Evolutionary conservation across 2,113 vertebrate species (phyloP).

Genomic region (Dipodomys spectabilis): DNA sequence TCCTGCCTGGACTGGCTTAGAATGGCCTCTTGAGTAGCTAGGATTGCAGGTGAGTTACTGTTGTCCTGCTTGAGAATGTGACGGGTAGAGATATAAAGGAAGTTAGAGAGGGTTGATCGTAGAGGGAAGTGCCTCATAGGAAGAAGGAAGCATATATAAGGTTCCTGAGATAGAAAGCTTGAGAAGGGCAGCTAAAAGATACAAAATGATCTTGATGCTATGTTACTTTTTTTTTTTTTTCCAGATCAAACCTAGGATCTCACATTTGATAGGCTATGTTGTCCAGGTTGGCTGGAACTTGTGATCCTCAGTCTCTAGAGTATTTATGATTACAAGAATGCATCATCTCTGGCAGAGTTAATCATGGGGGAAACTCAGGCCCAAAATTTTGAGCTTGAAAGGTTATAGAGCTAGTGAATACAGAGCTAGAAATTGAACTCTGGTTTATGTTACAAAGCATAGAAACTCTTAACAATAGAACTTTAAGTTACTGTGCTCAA

Average conservation of each 20-base stretch:
- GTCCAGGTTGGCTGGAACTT: not conserved
- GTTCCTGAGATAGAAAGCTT: not conserved
- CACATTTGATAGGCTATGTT: not conserved
- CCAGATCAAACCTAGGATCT: not conserved
- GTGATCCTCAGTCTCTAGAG: not conserved
- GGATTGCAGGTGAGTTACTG: no score
- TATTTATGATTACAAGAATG: not conserved
- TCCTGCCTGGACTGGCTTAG: no score
- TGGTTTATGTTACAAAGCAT: not conserved
- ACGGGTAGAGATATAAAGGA: not conserved
- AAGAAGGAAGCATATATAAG: not conserved
- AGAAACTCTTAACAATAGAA: not conserved
- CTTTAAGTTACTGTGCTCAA: not conserved
- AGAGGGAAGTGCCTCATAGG: not conserved
- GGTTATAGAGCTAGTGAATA: not conserved
- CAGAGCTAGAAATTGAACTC: constrained; percentile 22
- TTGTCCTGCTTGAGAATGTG: not conserved
- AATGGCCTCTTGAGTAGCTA: no score
- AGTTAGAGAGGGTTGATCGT: not conserved
- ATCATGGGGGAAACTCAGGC: not conserved
- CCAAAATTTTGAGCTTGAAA: not conserved
- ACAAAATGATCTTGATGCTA: not conserved
- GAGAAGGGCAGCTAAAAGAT: not conserved
- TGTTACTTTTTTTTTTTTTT: not conserved
- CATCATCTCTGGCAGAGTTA: not conserved